These are phyloP conservation scores for Jordanella pulchra DNA, from an alignment of 2,797 vertebrate species.

Conservation along the genomic window DNA sequence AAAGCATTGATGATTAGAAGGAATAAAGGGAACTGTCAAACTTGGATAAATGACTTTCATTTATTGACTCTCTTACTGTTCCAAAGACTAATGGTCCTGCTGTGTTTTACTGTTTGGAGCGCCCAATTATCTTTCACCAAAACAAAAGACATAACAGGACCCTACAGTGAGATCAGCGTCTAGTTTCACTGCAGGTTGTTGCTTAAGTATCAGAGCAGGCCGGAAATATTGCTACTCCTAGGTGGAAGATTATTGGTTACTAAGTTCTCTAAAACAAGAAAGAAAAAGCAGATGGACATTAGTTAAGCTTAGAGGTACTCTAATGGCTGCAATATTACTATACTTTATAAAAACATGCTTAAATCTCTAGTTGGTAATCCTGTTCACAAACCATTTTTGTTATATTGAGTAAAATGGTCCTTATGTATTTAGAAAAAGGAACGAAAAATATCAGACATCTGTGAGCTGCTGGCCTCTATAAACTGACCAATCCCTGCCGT, in stretches of 20 bases:
- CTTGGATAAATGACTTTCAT: neutral
- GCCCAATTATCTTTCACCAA: constrained; percentile 18
- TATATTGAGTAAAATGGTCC: no score
- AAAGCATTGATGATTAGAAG: neutral
- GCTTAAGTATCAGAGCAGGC: constrained; percentile 7
- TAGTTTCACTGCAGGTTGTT: constrained; percentile 9
- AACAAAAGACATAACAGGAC: neutral
- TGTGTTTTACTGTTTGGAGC: neutral
- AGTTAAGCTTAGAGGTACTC: neutral
- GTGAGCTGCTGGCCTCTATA: no score
- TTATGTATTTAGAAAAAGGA: no score
- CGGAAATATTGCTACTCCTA: neutral
- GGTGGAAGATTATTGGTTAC: neutral
- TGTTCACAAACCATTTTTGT: no score
- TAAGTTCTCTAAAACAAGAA: neutral
- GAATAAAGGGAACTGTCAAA: neutral
- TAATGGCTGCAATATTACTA: no score
- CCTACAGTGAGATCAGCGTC: neutral
- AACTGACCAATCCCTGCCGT: no score
- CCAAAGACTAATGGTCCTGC: constrained; percentile 8
- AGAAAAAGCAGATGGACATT: neutral
- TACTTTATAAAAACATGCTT: no score
- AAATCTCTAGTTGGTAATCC: no score
- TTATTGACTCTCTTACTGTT: neutral
- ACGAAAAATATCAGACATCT: no score